phyloP scores from a whole-genome alignment of 2,888 invertebrate genomes.

The Cyclophora punctaria region DNA sequence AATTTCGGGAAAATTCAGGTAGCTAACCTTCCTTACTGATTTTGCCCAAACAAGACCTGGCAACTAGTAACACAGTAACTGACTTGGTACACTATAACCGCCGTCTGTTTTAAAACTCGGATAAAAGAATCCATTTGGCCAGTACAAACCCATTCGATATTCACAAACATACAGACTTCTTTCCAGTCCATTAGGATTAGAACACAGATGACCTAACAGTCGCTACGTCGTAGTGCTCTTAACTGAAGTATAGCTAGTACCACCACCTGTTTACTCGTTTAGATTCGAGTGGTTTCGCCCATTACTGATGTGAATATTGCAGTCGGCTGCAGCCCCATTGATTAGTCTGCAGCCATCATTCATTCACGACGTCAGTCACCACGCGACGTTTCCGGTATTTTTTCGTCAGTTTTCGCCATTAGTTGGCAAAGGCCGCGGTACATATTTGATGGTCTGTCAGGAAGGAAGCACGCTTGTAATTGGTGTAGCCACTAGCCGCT shows the following conservation, averaged over 20 bases:
- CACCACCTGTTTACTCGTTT: constrained; percentile 13
- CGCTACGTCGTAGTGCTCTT: background rate
- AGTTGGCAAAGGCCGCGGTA: constrained; percentile 41
- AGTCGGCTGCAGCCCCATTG: constrained; percentile 31
- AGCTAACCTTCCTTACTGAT: too few relatives aligned
- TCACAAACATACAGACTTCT: too few relatives aligned
- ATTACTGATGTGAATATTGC: constrained; percentile 45
- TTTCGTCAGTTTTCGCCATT: constrained; percentile 35
- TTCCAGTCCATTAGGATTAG: too few relatives aligned
- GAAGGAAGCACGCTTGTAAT: constrained; percentile 57
- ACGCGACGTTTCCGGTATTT: constrained; percentile 22
- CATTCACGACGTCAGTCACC: constrained; percentile 56
- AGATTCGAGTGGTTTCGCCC: constrained; percentile 33
- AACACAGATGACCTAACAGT: too few relatives aligned
- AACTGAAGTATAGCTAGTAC: background rate
- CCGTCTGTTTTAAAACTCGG: too few relatives aligned
- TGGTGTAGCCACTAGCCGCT: constrained; percentile 30
- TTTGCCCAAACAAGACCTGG: too few relatives aligned
- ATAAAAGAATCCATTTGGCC: background rate
- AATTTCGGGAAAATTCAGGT: too few relatives aligned
- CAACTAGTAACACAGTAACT: too few relatives aligned
- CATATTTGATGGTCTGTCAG: constrained; percentile 60
- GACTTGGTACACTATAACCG: too few relatives aligned
- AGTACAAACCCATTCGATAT: too few relatives aligned
- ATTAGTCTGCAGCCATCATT: constrained; percentile 50